A percentile compares a stretch with the other conserved stretches of the same genome.
phyloP scores from a whole-genome alignment of 2,113 vertebrate genomes.

The Parotia lawesii region DNA sequence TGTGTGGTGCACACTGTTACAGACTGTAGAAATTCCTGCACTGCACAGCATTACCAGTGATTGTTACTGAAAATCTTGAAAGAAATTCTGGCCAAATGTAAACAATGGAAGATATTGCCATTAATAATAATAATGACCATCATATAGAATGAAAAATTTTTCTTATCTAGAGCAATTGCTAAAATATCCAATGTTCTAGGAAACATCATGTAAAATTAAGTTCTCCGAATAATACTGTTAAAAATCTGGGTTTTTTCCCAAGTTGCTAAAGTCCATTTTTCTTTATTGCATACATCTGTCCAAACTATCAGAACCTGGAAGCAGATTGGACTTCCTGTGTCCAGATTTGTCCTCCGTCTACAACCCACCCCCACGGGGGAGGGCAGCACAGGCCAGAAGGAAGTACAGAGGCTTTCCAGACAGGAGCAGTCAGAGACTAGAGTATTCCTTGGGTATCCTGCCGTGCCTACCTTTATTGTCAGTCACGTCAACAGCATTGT shows the following conservation, averaged over 20 bases:
- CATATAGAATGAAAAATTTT: neutral
- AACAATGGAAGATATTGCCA: neutral
- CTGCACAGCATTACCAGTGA: neutral
- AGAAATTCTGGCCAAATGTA: neutral
- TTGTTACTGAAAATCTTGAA: neutral
- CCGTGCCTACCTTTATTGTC: neutral
- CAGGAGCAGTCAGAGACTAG: neutral
- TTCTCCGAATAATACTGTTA: neutral
- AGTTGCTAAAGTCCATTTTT: neutral
- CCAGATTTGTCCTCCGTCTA: neutral
- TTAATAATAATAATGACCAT: neutral
- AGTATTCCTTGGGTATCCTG: neutral
- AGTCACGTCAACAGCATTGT: neutral
- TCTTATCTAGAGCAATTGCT: neutral
- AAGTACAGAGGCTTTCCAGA: neutral
- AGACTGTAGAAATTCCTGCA: neutral
- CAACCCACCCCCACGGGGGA: accelerated
- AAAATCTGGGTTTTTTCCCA: neutral
- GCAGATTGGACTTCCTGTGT: neutral
- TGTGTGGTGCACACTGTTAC: neutral
- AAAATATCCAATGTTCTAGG: neutral
- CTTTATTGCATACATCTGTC: neutral
- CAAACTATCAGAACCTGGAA: neutral
- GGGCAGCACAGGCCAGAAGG: neutral
- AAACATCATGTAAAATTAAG: neutral